phyloP scores from a whole-genome alignment of 2,113 vertebrate species.

The Misgurnus mizolepis region DNA sequence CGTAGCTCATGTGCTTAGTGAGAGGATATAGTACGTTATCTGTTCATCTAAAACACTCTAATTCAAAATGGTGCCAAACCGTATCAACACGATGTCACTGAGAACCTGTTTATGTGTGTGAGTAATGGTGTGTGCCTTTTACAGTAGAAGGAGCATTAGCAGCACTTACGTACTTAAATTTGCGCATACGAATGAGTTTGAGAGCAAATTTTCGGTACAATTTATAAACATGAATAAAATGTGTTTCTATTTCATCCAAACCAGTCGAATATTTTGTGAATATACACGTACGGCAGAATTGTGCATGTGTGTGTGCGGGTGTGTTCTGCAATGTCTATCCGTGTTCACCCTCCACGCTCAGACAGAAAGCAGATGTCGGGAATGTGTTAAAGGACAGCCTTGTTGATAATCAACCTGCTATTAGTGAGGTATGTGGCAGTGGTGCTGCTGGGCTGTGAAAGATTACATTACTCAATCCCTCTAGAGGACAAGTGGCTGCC shows the following conservation, averaged over 20 bases:
- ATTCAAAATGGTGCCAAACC: slow-evolving; percentile 48
- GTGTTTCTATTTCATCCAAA: not conserved
- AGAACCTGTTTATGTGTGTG: slow-evolving; percentile 36
- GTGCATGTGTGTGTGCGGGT: slow-evolving; percentile 46
- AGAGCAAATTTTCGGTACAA: not conserved
- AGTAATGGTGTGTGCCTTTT: slow-evolving; percentile 20
- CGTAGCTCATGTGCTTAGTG: slow-evolving; percentile 38
- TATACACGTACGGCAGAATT: not conserved
- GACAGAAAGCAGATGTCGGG: slow-evolving; percentile 64
- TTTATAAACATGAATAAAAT: slow-evolving; percentile 8
- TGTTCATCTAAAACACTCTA: slow-evolving; percentile 42
- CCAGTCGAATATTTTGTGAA: not conserved
- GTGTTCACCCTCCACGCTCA: slow-evolving; percentile 29
- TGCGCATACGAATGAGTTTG: not conserved
- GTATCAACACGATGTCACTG: slow-evolving; percentile 49
- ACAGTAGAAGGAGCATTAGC: not conserved
- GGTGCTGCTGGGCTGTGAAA: slow-evolving; percentile 43
- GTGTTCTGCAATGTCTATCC: slow-evolving; percentile 26
- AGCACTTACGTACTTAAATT: not conserved
- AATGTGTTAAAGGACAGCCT: slow-evolving; percentile 60
- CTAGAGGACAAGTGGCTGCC: slow-evolving; percentile 48
- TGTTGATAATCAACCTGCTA: slow-evolving; percentile 69
- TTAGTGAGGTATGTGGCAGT: slow-evolving; percentile 62
- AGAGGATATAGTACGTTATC: slow-evolving; percentile 49
- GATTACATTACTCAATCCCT: slow-evolving; percentile 63